These are phyloP conservation scores for Spodoptera littoralis DNA, from an alignment of 2,888 invertebrate genomes.

Conservation along the genomic window DNA sequence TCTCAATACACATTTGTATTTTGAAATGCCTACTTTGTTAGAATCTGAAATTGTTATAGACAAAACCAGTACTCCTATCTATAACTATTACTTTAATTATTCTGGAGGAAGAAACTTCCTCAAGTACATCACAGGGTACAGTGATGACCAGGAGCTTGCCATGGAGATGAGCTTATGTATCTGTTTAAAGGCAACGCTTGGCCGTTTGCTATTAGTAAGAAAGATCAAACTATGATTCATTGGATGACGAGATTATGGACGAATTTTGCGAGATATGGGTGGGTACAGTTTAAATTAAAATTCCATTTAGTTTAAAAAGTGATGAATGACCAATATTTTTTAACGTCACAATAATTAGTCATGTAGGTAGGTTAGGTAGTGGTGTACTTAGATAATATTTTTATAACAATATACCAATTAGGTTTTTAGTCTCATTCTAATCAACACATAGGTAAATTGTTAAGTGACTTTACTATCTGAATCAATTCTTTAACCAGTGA, in stretches of 20 bases:
- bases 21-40: conserved; percentile 67
- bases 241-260: conserved; percentile 74
- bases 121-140: conserved; percentile 60
- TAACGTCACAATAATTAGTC: too few relatives aligned
- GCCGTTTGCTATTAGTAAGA: conserved; percentile 60
- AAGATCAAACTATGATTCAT: conserved; percentile 65
- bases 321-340: too few relatives aligned
- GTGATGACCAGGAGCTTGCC: conserved; percentile 67
- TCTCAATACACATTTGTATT: conserved; percentile 68
- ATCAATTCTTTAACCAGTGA: too few relatives aligned
- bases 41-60: conserved; percentile 64
- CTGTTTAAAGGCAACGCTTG: conserved; percentile 65
- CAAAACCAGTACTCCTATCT: conserved; percentile 62
- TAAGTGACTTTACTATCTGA: too few relatives aligned
- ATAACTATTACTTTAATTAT: conserved; percentile 73
- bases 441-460: too few relatives aligned
- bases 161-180: conserved; percentile 73
- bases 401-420: too few relatives aligned
- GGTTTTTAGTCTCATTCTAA: too few relatives aligned
- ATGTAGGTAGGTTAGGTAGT: too few relatives aligned
- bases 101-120: conserved; percentile 69
- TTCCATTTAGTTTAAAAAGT: too few relatives aligned
- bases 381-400: too few relatives aligned
- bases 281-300: conserved; percentile 17
- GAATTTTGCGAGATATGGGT: conserved; percentile 78